Evolutionary conservation across 2,113 vertebrate species (phyloP), one percentile per base, ranked within the genome.

Genomic region (Chaenogobius annularis): DNA sequence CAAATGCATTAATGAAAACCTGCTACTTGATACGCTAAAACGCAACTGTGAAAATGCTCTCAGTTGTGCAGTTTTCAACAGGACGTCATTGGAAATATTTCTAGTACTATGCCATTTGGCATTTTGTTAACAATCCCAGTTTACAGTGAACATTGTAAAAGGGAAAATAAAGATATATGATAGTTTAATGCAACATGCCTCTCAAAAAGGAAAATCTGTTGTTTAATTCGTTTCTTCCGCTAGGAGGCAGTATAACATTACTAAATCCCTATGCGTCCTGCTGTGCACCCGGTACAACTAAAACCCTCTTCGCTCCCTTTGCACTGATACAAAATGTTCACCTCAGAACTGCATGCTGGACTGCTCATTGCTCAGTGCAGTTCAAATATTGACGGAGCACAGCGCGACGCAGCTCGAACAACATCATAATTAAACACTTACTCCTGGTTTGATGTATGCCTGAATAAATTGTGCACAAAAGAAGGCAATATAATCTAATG

Each of bases 361-460:
- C 61, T 56, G 69, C 59, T 69, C 65, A 69, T 81, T 23, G 7
- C 71, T 89, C 44, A 72, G 72, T 76, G 74, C 63, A 69, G 26
- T 26, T 44, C 26, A 81, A 78, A 77, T 77, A 70, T 79, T 80
- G 78, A 79, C 75, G 20, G 71, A 84, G 75, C 40, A 56, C 23
- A 47, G 48, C 59, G 65, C 7, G 67, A 62, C 7, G 0, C 19
- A 1, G 43, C 74, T 80, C 68, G 71, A 73, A 78, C 66, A 68
- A 70, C 81, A 58, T 65, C 82, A 80, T 85, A 80, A 86, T 82
- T 80, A 78, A 81, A 78, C 75, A 79, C 74, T 82, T 77, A 69
- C 74, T 61, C 76, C 78, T 81, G 69, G 78, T 59, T 72, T 61
- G 78, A 84, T 79, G 31, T 68, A 73, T 67, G 59, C 71, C 63